Base-by-base conservation (phyloP, 2,113 vertebrate species). In the Alligator sinensis region DNA sequence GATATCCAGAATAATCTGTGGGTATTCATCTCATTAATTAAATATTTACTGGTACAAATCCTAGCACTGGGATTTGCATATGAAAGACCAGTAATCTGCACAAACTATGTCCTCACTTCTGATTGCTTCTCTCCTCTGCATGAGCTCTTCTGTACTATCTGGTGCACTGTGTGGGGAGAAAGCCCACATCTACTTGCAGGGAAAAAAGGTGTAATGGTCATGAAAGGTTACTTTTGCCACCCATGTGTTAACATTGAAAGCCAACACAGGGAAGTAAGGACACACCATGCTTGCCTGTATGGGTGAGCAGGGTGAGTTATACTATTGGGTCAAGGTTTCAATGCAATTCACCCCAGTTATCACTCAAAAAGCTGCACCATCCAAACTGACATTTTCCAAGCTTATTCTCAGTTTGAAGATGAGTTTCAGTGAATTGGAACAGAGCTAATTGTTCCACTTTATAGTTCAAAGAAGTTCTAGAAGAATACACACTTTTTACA, bases 341-440 rank as follows among this genome's bases (percentile, higher is more conserved):
- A 80, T 86, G 57, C 47, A 84, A 77, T 17, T 21, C 63, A 25
- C 0, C 3, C n/a, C 77, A 89, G 30, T 57, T 91, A 83, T 90
- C 72, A 17, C 68, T 90, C 90, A 68, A 62, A 91, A 80, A 91
- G 94, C 19, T 21, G 75, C 34, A 38, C 78, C 1, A 0, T 68
- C 91, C 28, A 83, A n/a, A 34, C 77, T 91, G 86, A 93, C 84
- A 28, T 89, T 94, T 92, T 95, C 76, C 74, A 86, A 84, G 30
- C 19, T 76, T 91, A 54, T 84, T 61, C 64, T 66, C 47, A n/a
- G 18, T 58, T 87, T 86, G 72, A 79, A 1, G 1, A 64, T 59
- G 78, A 63, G 58, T 80, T 90, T 78, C 24, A 84, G 74, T 24
- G 59, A 88, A 81, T 89, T 83, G 34, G 34, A 84, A 18, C 89